Percentiles rank a stretch among this genome's conserved stretches.
These are phyloP conservation scores for Gymnoscopelus microlampas DNA, from an alignment of 2,797 vertebrate genomes.

Conservation along the genomic window DNA sequence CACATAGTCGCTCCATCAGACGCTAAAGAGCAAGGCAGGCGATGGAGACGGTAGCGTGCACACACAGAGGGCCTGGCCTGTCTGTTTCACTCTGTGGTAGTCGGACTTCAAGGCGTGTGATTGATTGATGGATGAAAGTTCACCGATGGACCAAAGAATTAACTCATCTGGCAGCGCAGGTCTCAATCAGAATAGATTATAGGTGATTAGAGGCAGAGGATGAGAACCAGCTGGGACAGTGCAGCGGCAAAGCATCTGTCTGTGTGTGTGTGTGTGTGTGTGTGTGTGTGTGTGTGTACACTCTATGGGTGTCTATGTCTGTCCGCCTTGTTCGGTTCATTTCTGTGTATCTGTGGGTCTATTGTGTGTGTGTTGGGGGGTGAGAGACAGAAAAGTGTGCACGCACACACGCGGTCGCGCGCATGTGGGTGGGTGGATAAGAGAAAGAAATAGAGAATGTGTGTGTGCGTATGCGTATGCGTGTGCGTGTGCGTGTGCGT, in stretches of 20 bases:
- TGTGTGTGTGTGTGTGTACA: conserved; percentile 65
- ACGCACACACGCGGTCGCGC: neutral
- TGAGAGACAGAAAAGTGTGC: neutral
- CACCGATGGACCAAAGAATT: conserved; percentile 36
- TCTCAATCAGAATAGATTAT: conserved; percentile 61
- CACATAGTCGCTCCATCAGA: too few species aligned
- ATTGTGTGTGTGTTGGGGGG: neutral
- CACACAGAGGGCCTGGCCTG: conserved; percentile 43
- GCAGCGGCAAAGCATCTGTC: conserved; percentile 19
- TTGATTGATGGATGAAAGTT: conserved; percentile 41
- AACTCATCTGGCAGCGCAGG: conserved; percentile 55
- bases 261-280: neutral
- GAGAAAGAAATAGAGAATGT: conserved; percentile 28
- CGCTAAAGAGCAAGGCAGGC: too few species aligned
- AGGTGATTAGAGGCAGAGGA: conserved; percentile 55
- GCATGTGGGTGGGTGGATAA: neutral
- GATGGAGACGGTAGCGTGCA: neutral
- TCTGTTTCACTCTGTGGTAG: conserved; percentile 28
- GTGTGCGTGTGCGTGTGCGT: neutral
- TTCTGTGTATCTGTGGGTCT: neutral
- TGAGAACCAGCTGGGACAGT: conserved; percentile 64
- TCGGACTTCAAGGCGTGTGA: conserved; percentile 43
- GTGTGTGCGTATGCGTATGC: conserved; percentile 18
- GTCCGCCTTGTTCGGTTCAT: too few species aligned
- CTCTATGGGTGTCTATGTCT: conserved; percentile 74